Base-by-base conservation (phyloP, 2,888 invertebrate species). In the Neoscelio sp. region DNA sequence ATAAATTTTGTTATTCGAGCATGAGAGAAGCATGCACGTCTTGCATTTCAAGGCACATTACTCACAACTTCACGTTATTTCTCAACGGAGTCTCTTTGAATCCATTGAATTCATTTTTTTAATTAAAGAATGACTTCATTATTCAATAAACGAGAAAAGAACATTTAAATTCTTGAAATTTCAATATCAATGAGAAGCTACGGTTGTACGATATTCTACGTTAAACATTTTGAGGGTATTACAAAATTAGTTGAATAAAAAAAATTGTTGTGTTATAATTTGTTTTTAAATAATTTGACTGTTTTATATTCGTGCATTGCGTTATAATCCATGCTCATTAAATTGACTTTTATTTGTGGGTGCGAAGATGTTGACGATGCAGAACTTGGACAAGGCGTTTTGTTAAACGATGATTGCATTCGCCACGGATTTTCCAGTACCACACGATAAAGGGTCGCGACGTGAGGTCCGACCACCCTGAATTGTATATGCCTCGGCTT, bases 341-440 rank as follows among this genome's bases (percentile, higher is more conserved):
- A 50, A 62, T 62, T 44, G 42, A 28, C 18, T 35, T 67, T 67
- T 60, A 67, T 75, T 75, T 68, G 67, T 52, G 60, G 46, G 58
- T 65, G 65, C 74, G 44, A 74, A 33, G 65, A 75, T 60, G 67
- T 67, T 48, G 73, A 64, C 60, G 70, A 70, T 50, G 71, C 62
- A 33, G 13, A 46, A 46, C 30, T 8, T 15, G 68, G 56, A 54
- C 68, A 40, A 58, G 77, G 46, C 71, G 74, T 79, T 82, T 81
- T 80, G 76, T 77, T 70, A 67, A 78, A 65, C 80, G 74, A 81
- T 85, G 83, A 86, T 85, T 84, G 84, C 83, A 87, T 87, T 87
- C 82, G 87, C 80, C 54, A 85, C 82, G 87, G 85, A 82, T 83
- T 85, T 85, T 84, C 82, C 83, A 80, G 64, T 56, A 60, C 79